Evolutionary conservation across 2,888 invertebrate genomes (phyloP).

Genomic region (Lysandra coridon): DNA sequence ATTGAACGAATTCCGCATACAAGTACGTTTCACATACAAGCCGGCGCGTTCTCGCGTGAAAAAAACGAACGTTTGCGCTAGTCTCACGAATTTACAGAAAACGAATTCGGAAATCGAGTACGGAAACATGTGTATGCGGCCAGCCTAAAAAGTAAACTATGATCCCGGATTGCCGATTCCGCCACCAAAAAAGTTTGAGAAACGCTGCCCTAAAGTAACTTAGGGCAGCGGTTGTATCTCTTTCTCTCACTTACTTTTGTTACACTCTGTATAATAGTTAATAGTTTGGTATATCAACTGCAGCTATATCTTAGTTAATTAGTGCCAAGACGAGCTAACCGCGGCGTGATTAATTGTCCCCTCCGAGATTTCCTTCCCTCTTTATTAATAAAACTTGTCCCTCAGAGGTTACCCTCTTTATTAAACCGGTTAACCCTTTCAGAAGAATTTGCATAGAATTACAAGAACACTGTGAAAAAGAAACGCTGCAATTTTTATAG

Average conservation of each 20-base stretch:
- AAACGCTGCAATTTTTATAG: background rate
- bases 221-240: no score
- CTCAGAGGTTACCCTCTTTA: background rate
- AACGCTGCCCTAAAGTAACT: no score
- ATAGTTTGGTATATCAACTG: background rate
- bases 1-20: no score
- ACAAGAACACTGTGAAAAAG: background rate
- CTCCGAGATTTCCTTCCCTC: background rate
- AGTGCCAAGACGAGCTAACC: background rate
- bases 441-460: conserved; percentile 4
- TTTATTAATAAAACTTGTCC: conserved; percentile 11
- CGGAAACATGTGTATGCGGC: no score
- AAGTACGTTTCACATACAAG: no score
- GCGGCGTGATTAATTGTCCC: conserved; percentile 9
- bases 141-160: no score
- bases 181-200: no score
- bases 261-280: background rate
- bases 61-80: no score
- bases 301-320: background rate
- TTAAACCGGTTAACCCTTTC: conserved; percentile 14
- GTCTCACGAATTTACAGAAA: no score
- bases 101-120: no score
- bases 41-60: no score
- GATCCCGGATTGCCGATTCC: no score
- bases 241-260: background rate